A percentile compares a stretch with the other conserved stretches of the same genome.
phyloP scores from a whole-genome alignment of 1,140 invertebrate species.

The Hycleus cichorii region DNA sequence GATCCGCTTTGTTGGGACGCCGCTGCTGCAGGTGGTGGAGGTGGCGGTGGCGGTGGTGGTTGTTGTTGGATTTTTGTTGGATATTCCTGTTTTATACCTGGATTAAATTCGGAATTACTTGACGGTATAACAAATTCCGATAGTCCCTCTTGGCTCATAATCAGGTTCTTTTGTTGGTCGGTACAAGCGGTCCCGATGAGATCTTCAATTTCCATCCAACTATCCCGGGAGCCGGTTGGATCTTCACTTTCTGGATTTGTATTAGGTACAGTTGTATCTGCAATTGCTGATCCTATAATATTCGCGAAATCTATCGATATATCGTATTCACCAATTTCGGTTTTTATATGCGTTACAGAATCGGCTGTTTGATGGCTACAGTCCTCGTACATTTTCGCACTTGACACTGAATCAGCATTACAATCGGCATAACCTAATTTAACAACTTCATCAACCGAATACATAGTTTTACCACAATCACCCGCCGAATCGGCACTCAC shows the following conservation, averaged over 20 bases:
- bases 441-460: constrained; percentile 46
- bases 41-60: constrained; percentile 33
- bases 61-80: constrained; percentile 17
- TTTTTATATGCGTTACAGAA: constrained; percentile 44
- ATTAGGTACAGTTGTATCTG: constrained; percentile 71
- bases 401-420: constrained; percentile 43
- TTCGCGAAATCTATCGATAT: constrained; percentile 78
- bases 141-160: constrained; percentile 55
- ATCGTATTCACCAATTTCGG: constrained; percentile 54
- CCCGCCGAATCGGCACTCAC: constrained; percentile 40
- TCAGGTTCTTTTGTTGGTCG: constrained; percentile 46
- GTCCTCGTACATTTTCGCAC: constrained; percentile 44
- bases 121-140: constrained; percentile 58
- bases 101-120: constrained; percentile 36
- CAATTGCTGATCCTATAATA: constrained; percentile 82
- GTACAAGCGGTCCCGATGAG: constrained; percentile 73
- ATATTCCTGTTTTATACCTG: background rate
- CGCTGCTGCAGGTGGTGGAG: constrained; percentile 26
- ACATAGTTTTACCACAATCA: constrained; percentile 50
- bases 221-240: constrained; percentile 59
- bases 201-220: constrained; percentile 75
- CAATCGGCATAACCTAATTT: constrained; percentile 40
- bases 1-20: constrained; percentile 48
- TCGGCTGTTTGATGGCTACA: constrained; percentile 38
- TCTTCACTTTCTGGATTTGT: constrained; percentile 48